These are phyloP conservation scores for Phenganax subtilis DNA, from an alignment of 92 coral and sea anemone genomes.

Conservation along the genomic window DNA sequence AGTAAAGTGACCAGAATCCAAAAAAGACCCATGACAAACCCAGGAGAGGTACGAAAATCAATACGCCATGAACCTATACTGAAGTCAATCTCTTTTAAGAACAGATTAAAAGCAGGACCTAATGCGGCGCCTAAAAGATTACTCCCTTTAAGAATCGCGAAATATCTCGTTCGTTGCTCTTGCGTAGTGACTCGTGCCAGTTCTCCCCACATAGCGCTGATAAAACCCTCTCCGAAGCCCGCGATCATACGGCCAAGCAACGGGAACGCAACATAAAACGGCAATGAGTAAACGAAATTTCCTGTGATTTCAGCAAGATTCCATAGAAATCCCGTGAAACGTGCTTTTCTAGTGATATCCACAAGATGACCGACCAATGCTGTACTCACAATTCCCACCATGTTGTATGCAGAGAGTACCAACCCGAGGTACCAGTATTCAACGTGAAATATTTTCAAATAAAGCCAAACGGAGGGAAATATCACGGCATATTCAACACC, in stretches of 20 bases:
- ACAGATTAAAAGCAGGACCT: constrained; percentile 21
- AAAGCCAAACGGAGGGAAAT: constrained; percentile 15
- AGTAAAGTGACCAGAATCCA: not conserved
- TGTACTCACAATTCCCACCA: constrained; percentile 12
- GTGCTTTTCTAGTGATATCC: not conserved
- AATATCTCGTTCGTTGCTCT: not conserved
- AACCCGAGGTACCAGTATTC: constrained; percentile 3
- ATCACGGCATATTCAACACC: constrained; percentile 23
- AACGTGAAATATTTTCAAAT: constrained; percentile 19
- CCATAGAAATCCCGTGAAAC: constrained; percentile 7
- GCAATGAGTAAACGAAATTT: constrained; percentile 16
- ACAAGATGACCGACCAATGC: constrained; percentile 1
- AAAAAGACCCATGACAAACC: constrained; percentile 9
- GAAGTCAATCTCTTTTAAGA: not conserved
- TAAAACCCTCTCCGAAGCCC: constrained; percentile 11
- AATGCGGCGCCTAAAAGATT: constrained; percentile 1
- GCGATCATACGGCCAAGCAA: constrained; percentile 1
- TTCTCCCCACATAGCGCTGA: constrained; percentile 9
- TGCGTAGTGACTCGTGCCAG: constrained; percentile 11
- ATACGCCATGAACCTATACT: constrained; percentile 12
- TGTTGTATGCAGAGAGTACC: not conserved
- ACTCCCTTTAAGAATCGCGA: constrained; percentile 11
- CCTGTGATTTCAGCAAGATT: constrained; percentile 13
- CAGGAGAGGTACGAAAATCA: constrained; percentile 13
- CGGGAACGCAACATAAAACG: constrained; percentile 1